phyloP scores from a whole-genome alignment of 1,140 invertebrate genomes.

The Dinoponera quadriceps region DNA sequence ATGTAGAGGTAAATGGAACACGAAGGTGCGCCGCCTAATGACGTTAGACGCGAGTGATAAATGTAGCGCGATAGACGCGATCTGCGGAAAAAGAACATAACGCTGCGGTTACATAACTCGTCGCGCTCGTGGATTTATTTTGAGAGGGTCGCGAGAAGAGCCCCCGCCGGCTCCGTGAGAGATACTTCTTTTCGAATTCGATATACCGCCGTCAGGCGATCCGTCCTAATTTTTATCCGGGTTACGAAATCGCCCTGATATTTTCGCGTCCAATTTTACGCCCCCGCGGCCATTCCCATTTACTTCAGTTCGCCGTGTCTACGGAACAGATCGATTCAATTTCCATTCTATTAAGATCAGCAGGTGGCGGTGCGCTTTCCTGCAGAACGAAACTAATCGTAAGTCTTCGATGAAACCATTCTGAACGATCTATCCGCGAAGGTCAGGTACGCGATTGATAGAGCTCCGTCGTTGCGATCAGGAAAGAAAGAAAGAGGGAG shows the following conservation, averaged over 20 bases:
- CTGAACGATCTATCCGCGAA: slow-evolving; percentile 27
- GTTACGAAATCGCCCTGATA: slow-evolving; percentile 4
- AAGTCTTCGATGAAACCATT: slow-evolving; percentile 54
- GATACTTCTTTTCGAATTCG: slow-evolving; percentile 35
- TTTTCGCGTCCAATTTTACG: slow-evolving; percentile 49
- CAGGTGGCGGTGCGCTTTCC: slow-evolving; percentile 26
- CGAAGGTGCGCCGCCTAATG: slow-evolving; percentile 9
- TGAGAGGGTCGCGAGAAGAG: neutral
- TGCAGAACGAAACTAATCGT: slow-evolving; percentile 48
- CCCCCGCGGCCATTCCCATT: slow-evolving; percentile 25
- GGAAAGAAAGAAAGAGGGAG: neutral
- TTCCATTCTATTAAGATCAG: slow-evolving; percentile 62
- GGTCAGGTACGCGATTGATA: slow-evolving; percentile 38
- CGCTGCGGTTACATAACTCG: slow-evolving; percentile 19
- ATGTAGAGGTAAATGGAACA: neutral
- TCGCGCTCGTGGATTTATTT: slow-evolving; percentile 42
- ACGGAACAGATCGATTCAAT: slow-evolving; percentile 55
- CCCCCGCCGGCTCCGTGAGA: neutral
- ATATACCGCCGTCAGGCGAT: neutral
- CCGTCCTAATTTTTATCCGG: slow-evolving; percentile 24
- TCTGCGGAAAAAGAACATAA: slow-evolving; percentile 29
- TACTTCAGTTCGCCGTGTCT: neutral
- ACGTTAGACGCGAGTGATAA: slow-evolving; percentile 22
- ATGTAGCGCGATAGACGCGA: slow-evolving; percentile 24
- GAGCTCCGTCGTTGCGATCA: slow-evolving; percentile 19